Evolutionary conservation across 2,113 vertebrate species (phyloP), one percentile per base, ranked within the genome.

Genomic region (Misgurnus anguillicaudatus): DNA sequence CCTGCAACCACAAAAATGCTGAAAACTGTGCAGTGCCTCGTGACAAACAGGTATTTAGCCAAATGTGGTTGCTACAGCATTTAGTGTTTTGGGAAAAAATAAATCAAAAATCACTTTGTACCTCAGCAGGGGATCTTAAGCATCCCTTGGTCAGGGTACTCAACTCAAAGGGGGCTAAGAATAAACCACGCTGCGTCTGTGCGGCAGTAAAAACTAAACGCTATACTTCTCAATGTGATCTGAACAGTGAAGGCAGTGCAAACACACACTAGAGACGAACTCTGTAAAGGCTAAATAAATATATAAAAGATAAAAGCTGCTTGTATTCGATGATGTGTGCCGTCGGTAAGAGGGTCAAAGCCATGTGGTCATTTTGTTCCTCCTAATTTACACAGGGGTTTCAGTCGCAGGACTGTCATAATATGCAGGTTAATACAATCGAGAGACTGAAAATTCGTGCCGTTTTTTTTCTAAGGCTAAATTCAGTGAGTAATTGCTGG

Each of bases 401-500:
- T 72, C 3, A 21, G 53, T 41, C 48, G 14, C 3, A n/a, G 1
- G 6, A n/a, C 38, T 39, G 39, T 42, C n/a, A 42, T 21, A 57
- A 57, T 14, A 4, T 9, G 3, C 10, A 2, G 36, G 0, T 17
- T 47, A 24, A 45, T 57, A 57, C 17, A 4, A 16, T 13, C 6
- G 72, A 36, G 58, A 75, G 45, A 13, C 4, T 1, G 14, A 21
- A 14, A 21, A 72, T 60, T 73, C 41, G n/a, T 48, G 0, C 72
- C 36, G 19, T 58, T 58, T 31, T 31, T 24, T 31, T 55, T 17
- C 36, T n/a, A 11, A 7, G 41, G 57, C 42, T 75, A 62, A 48
- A 75, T 62, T 48, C 47, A 47, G 72, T 62, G 58, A 17, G 72
- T 62, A 75, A 75, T 75, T 62, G 72, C 21, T 42, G 9, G 57